Conservation (phyloP, 2,113 vertebrate species). For the Nipponia nippon region DNA sequence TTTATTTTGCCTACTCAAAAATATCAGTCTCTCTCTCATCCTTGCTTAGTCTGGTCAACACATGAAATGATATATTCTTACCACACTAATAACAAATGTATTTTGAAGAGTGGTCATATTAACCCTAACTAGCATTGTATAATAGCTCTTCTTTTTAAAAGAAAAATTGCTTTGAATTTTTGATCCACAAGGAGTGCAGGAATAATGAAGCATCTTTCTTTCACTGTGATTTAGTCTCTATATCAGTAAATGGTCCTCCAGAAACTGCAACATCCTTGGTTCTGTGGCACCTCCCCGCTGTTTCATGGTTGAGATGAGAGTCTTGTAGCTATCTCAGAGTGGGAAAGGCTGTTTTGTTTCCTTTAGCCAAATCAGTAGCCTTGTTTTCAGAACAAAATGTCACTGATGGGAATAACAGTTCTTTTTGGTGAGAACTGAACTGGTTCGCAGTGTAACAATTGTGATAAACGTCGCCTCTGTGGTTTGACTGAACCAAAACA, state of each 20-base stretch:
- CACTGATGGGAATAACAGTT: conserved; percentile 54
- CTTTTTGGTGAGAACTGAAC: conserved; percentile 68
- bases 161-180: background rate
- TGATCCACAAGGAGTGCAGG: background rate
- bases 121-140: background rate
- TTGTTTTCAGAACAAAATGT: conserved; percentile 75
- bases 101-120: background rate
- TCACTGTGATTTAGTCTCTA: background rate
- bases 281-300: background rate
- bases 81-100: background rate
- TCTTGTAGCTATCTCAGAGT: conserved; percentile 20
- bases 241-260: conserved; percentile 16
- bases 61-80: background rate
- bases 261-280: conserved; percentile 25
- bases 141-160: background rate
- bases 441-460: conserved; percentile 3
- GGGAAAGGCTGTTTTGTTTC: conserved; percentile 52
- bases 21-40: background rate
- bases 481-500: conserved; percentile 73
- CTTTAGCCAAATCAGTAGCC: conserved; percentile 72
- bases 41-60: background rate
- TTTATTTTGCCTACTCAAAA: background rate
- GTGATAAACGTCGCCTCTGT: conserved; percentile 71
- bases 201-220: background rate
- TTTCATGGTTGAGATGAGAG: background rate